These are phyloP conservation scores for Limnephilus marmoratus DNA, from an alignment of 2,888 invertebrate genomes.

Conservation along the genomic window DNA sequence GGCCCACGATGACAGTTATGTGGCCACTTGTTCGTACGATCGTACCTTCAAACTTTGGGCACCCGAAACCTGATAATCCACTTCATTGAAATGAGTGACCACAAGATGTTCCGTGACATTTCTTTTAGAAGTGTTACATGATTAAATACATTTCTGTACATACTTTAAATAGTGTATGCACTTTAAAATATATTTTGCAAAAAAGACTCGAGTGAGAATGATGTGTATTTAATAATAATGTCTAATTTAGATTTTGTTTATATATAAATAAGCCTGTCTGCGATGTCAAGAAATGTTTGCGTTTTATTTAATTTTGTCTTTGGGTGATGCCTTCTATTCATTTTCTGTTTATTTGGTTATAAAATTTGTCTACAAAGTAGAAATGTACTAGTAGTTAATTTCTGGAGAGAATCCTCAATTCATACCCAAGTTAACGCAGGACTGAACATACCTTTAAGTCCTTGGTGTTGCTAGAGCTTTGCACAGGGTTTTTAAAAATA, in stretches of 20 bases:
- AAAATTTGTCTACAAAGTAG: too few relatives aligned
- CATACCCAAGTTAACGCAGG: too few relatives aligned
- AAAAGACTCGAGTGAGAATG: too few relatives aligned
- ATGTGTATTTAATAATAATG: background rate
- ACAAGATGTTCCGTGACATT: background rate
- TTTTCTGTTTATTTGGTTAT: too few relatives aligned
- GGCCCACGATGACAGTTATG: constrained; percentile 91
- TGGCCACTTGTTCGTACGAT: constrained; percentile 96
- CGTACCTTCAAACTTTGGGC: constrained; percentile 98
- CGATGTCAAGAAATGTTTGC: background rate
- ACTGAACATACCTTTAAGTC: too few relatives aligned
- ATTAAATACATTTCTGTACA: background rate
- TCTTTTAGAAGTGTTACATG: background rate
- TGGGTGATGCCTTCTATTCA: too few relatives aligned
- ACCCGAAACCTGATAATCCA: constrained; percentile 78
- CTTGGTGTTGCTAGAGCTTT: too few relatives aligned
- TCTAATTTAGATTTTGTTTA: background rate
- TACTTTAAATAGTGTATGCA: background rate
- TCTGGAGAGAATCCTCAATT: background rate
- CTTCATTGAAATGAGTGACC: background rate
- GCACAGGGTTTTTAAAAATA: too few relatives aligned
- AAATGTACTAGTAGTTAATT: background rate
- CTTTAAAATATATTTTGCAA: background rate
- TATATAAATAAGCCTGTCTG: background rate
- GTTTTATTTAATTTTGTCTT: too few relatives aligned